Base-by-base conservation (phyloP, 2,888 invertebrate species). In the Andrena hattorfiana region DNA sequence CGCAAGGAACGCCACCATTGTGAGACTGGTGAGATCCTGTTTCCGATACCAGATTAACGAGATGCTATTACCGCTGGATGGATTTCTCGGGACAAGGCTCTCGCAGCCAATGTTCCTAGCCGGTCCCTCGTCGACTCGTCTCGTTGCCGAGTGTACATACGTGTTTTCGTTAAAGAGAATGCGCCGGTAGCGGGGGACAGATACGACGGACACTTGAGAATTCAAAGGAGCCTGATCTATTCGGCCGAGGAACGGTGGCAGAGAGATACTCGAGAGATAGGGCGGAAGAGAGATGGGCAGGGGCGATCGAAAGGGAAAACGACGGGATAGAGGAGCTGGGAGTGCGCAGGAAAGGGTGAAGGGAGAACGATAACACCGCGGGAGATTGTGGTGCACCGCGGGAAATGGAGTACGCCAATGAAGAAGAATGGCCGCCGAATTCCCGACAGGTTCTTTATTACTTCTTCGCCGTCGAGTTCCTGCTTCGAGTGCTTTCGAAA, bases 391-490 rank as follows among this genome's bases (percentile, higher is more conserved):
- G 84, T 56, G 78, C 84, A 83, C 88, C 86, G 77, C 83, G 87
- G 89, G 85, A 89, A 87, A 89, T 89, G 83, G 89, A 89, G 86
- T 87, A 87, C 87, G 84, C 84, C 89, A 89, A 89, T 89, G 89
- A 89, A 89, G 87, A 89, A 86, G 86, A 89, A 89, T 89, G 85
- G 87, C 87, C 89, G 75, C 89, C 85, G 81, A 89, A 89, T 89
- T 89, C 86, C 54, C 84, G 89, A 89, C 89, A 89, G 89, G 85
- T 87, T 89, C 89, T 89, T 89, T 89, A 89, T 89, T 89, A 89
- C 87, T 85, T 86, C 85, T 82, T 83, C 81, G 76, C 83, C 68
- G 63, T 48, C 54, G 56, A 74, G 75, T 78, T 85, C 49, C 69
- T 62, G 77, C 82, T 87, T 83, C 77, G 75, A 51, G 71, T 71